Percentiles rank a stretch among this genome's conserved stretches.
phyloP scores from a whole-genome alignment of 2,113 vertebrate genomes.

The Sinocyclocheilus anshuiensis region DNA sequence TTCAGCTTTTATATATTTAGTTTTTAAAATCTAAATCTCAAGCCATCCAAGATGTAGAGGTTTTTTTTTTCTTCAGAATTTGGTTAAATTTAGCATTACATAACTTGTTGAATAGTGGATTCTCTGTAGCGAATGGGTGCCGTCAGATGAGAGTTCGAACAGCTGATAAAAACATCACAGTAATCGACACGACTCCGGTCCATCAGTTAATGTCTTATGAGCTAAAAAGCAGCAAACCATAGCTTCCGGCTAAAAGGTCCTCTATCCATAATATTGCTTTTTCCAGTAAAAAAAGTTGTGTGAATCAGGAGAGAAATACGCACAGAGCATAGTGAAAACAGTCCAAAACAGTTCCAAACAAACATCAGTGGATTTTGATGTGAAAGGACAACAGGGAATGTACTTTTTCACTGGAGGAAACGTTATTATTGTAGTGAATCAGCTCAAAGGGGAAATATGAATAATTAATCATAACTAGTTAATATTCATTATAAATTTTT shows the following conservation, averaged over 20 bases:
- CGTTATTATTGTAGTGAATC: background rate
- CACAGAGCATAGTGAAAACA: background rate
- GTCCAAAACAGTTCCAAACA: background rate
- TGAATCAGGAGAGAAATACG: background rate
- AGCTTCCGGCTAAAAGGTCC: background rate
- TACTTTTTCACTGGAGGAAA: background rate
- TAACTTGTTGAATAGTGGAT: background rate
- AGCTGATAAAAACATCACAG: no score
- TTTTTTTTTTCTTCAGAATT: background rate
- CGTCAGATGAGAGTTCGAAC: background rate
- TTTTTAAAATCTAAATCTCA: no score
- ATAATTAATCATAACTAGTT: no score
- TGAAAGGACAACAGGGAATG: background rate
- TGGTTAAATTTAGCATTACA: background rate
- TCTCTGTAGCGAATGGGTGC: background rate
- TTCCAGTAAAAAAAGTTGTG: background rate
- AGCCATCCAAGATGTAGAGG: background rate
- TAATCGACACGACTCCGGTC: background rate
- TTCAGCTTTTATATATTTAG: no score
- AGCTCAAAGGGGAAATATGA: no score
- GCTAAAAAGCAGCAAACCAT: background rate
- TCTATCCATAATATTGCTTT: background rate
- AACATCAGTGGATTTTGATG: background rate
- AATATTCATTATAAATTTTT: no score
- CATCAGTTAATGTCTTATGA: background rate